Evolutionary conservation across 2,888 invertebrate species (phyloP).

Genomic region (Agonopterix heracliana): DNA sequence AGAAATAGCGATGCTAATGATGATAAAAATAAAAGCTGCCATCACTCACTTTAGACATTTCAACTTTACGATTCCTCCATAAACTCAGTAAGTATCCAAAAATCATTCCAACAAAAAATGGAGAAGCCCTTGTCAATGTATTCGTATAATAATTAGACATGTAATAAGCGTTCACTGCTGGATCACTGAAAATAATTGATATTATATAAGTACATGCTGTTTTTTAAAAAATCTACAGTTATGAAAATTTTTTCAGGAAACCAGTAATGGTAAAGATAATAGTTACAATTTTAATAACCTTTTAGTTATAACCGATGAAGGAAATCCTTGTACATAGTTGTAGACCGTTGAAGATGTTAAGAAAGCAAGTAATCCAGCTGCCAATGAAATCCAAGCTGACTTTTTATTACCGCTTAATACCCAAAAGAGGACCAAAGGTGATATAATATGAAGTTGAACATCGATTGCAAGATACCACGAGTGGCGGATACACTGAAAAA

Average conservation of each 20-base stretch:
- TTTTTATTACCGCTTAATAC: slow-evolving; percentile 29
- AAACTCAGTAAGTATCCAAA: slow-evolving; percentile 25
- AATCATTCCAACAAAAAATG: slow-evolving; percentile 31
- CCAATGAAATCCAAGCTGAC: slow-evolving; percentile 37
- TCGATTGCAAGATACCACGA: slow-evolving; percentile 58
- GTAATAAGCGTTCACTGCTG: slow-evolving; percentile 3
- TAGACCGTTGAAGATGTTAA: slow-evolving; percentile 32
- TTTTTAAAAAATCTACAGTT: too few species aligned
- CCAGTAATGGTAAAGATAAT: too few species aligned
- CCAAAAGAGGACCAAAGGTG: slow-evolving; percentile 49
- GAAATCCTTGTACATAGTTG: slow-evolving; percentile 36
- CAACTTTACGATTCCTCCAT: slow-evolving; percentile 15
- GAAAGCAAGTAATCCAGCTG: slow-evolving; percentile 21
- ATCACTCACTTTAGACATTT: neutral
- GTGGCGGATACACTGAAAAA: slow-evolving; percentile 47
- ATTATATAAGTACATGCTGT: too few species aligned
- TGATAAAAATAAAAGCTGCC: too few species aligned
- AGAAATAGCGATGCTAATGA: too few species aligned
- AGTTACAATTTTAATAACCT: too few species aligned
- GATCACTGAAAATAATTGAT: too few species aligned
- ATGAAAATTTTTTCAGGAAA: neutral
- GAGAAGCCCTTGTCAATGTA: slow-evolving; percentile 24
- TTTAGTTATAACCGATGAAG: slow-evolving; percentile 20
- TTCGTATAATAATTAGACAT: slow-evolving; percentile 24
- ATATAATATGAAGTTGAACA: slow-evolving; percentile 48